Evolutionary conservation across 2,797 vertebrate species (phyloP).

Genomic region (Artibeus jamaicensis): DNA sequence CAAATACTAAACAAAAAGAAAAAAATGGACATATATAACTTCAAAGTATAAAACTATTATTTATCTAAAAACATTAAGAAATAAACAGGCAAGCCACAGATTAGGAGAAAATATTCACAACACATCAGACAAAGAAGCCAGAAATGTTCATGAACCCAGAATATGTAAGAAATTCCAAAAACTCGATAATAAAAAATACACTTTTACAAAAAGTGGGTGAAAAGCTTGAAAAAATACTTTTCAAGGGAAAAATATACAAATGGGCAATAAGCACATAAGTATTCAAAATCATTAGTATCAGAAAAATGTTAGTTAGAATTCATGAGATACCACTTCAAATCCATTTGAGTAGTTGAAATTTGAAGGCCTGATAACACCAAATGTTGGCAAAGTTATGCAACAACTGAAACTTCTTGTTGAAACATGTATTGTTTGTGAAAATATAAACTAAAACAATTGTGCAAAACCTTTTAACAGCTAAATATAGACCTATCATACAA

Average conservation of each 20-base stretch:
- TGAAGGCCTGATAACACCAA: not conserved
- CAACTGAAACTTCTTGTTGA: not conserved
- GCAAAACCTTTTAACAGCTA: not conserved
- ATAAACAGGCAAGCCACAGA: not conserved
- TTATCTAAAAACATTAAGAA: constrained; percentile 18
- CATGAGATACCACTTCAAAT: not conserved
- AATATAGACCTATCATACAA: not conserved
- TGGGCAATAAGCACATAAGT: not conserved
- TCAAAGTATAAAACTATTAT: constrained; percentile 7
- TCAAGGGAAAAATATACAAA: constrained; percentile 22
- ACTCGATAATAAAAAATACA: not conserved
- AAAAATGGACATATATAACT: not conserved
- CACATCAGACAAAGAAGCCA: not conserved
- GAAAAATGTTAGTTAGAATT: not conserved
- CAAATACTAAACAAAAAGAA: not conserved
- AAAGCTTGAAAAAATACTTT: not conserved
- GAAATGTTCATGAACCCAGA: not conserved
- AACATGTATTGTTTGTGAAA: not conserved
- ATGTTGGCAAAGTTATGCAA: not conserved
- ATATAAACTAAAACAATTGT: not conserved
- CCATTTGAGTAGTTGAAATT: not conserved
- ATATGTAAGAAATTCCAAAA: not conserved
- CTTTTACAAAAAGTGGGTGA: not conserved
- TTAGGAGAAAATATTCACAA: not conserved
- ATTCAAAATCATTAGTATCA: not conserved